Evolutionary conservation across 2,797 vertebrate genomes (phyloP).

Genomic region (Mormyrus hasselquistii): DNA sequence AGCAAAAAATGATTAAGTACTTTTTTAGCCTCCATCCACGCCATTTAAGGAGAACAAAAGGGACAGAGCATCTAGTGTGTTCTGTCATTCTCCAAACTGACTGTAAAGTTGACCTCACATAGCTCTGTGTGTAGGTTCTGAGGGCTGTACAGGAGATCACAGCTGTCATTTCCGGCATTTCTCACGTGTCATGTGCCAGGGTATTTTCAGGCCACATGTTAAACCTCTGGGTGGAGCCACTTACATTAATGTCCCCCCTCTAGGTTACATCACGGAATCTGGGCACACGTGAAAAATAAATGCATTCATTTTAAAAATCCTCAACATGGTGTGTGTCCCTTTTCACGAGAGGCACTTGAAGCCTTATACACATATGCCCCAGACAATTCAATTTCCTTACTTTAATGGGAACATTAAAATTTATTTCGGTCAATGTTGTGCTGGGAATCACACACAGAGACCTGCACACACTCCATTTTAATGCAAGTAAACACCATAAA

Average conservation of each 20-base stretch:
- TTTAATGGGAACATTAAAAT: neutral
- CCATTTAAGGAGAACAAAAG: neutral
- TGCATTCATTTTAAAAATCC: neutral
- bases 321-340: neutral
- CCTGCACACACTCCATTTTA: conserved; percentile 17
- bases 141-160: conserved; percentile 1
- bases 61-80: neutral
- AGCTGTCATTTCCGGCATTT: conserved; percentile 21
- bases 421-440: neutral
- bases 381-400: neutral
- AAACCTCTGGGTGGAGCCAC: neutral
- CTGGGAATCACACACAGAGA: conserved; percentile 6
- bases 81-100: neutral
- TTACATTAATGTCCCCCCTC: neutral
- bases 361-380: neutral
- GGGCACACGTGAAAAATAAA: neutral
- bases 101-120: conserved; percentile 7
- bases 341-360: neutral
- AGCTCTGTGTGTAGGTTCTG: conserved; percentile 8
- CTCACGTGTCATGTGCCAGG: neutral
- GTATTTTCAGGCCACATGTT: conserved; percentile 19
- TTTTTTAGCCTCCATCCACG: neutral
- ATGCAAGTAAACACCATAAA: conserved; percentile 10
- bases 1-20: neutral
- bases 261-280: neutral